Base-by-base conservation (phyloP, 2,888 invertebrate species). In the Cataglyphis altisquamis region DNA sequence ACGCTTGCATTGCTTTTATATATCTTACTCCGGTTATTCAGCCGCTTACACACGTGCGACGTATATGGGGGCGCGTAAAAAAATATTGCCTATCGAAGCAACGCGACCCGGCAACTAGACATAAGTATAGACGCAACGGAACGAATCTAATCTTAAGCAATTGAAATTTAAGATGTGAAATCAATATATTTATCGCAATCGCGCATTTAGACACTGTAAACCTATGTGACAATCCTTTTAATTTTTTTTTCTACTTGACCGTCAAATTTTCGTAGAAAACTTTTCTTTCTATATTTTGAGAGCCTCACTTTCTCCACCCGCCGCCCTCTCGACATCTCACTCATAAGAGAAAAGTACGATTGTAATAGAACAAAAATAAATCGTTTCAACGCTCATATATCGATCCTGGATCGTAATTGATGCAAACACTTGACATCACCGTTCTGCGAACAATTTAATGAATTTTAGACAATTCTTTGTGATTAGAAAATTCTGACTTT, bases 1-100 rank as follows among this genome's bases (percentile, higher is more conserved):
- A 77, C 85, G 87, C 85, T 85, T 85, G 86, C 91, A 91, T 92
- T 90, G 91, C 89, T 88, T 93, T 89, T 92, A 93, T 93, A 92
- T 93, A 93, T 93, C 91, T 91, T 87, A 91, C 88, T 91, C 88
- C 67, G 86, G 60, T 75, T 83, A 57, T 83, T 77, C 75, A 52
- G 63, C 25, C 83, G 63, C 78, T 68, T 70, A 78, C 70, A 78
- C 70, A 60, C 57, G 45, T 41, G 72, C 45, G 70, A 15, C 39
- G 12, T 55, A 80, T 52, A 52, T 63, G 63, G 81, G 63, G 63
- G 77, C 75, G 75, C 75, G 29, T 64, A 74, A 60, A 74, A 66
- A 64, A 74, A 64, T 60, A 73, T 60, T 36, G 18, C 41, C 45
- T 82, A 75, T 75, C 75, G 66, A 60, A 75, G 64, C 32, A 74